These are phyloP conservation scores for Uria lomvia DNA, from an alignment of 2,113 vertebrate genomes.

Conservation along the genomic window DNA sequence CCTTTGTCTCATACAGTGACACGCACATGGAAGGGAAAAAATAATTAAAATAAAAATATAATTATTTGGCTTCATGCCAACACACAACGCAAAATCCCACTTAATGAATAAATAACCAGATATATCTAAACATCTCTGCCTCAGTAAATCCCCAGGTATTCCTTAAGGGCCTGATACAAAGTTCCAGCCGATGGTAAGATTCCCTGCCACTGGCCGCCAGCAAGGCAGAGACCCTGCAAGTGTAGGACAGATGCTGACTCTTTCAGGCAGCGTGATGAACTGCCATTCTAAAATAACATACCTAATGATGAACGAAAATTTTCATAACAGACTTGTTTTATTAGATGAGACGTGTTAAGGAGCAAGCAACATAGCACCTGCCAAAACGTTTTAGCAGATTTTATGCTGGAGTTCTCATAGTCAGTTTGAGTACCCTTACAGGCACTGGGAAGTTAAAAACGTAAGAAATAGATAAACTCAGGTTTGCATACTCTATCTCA, in stretches of 20 bases:
- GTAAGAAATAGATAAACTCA: background rate
- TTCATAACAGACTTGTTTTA: background rate
- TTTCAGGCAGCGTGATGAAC: background rate
- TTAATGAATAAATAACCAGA: background rate
- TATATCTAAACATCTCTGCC: background rate
- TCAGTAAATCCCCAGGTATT: background rate
- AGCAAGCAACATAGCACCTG: background rate
- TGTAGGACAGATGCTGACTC: background rate
- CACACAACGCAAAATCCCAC: background rate
- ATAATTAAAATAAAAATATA: background rate
- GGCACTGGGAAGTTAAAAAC: background rate
- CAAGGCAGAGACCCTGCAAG: background rate
- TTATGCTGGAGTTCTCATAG: background rate
- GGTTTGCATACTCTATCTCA: background rate
- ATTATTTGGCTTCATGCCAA: background rate
- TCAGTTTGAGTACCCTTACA: background rate
- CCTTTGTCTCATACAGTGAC: background rate
- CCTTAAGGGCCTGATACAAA: background rate
- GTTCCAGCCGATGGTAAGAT: background rate
- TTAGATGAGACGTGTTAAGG: background rate
- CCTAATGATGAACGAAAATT: background rate
- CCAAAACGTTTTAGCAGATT: background rate
- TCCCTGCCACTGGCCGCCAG: background rate
- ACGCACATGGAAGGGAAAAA: accelerated
- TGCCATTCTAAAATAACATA: background rate